These are phyloP conservation scores for Merodon equestris DNA, from an alignment of 2,888 invertebrate species.

Conservation along the genomic window DNA sequence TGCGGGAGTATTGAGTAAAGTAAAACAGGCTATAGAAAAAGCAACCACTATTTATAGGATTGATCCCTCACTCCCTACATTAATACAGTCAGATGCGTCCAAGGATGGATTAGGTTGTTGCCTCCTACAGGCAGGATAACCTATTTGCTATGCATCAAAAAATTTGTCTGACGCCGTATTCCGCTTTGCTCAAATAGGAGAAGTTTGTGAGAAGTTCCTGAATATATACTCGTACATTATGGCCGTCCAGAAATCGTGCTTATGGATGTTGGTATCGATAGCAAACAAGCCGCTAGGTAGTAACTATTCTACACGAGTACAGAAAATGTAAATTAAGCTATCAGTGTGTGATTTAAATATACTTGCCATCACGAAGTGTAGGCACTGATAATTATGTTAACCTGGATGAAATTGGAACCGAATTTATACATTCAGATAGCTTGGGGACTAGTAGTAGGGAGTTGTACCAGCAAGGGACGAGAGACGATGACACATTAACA, in stretches of 20 bases:
- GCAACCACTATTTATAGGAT: constrained; percentile 1
- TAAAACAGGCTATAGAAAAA: constrained; percentile 54
- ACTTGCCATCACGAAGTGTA: constrained; percentile 2
- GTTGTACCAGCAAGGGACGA: neutral
- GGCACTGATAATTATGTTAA: constrained; percentile 5
- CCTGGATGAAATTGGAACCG: constrained; percentile 1
- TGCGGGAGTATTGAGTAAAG: constrained; percentile 55
- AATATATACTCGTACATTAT: constrained; percentile 71
- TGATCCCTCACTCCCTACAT: constrained; percentile 6
- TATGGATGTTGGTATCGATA: constrained; percentile 71
- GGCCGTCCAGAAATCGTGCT: constrained; percentile 65
- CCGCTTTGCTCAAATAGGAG: constrained; percentile 65
- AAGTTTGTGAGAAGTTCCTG: constrained; percentile 71
- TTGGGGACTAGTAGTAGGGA: neutral
- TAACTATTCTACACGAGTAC: constrained; percentile 66
- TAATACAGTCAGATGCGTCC: constrained; percentile 50
- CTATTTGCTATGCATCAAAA: constrained; percentile 46
- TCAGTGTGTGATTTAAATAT: constrained; percentile 62
- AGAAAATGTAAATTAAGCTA: constrained; percentile 69
- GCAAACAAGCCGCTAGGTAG: constrained; percentile 69
- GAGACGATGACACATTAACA: constrained; percentile 1
- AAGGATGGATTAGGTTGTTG: constrained; percentile 61
- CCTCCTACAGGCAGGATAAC: constrained; percentile 58
- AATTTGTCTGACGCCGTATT: constrained; percentile 40
- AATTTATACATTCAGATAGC: constrained; percentile 2